Conservation (phyloP, 1,140 invertebrate species). For the Bombus turneri region DNA sequence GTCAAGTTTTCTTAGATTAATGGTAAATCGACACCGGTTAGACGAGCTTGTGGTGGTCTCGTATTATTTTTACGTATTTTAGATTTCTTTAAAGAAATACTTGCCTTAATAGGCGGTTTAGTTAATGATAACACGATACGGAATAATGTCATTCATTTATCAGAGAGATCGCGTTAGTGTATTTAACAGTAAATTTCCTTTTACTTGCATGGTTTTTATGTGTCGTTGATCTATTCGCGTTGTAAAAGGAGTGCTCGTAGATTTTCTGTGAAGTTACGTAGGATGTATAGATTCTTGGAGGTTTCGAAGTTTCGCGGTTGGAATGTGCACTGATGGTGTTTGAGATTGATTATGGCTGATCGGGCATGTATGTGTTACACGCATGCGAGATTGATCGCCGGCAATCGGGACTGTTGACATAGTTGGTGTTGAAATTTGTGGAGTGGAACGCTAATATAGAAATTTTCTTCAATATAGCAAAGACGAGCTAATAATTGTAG, state of each 20-base stretch:
- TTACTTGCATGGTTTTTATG: not conserved
- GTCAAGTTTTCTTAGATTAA: not conserved
- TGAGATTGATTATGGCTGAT: constrained; percentile 1
- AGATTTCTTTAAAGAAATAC: not conserved
- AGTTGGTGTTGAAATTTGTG: not conserved
- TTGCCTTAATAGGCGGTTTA: not conserved
- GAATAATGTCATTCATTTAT: not conserved
- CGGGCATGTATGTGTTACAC: not conserved
- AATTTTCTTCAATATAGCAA: not conserved
- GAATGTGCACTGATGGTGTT: not conserved
- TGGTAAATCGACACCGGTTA: not conserved
- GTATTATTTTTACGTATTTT: not conserved
- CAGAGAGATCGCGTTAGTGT: not conserved
- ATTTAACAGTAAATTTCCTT: not conserved
- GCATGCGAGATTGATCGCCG: not conserved
- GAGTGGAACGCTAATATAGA: not conserved
- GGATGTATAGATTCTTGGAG: not conserved
- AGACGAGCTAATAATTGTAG: not conserved
- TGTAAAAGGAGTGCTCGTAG: not conserved
- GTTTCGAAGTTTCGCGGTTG: not conserved
- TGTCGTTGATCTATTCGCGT: not conserved
- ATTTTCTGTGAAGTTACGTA: not conserved
- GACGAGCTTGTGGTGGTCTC: not conserved
- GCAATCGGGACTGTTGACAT: not conserved
- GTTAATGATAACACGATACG: not conserved